phyloP scores from a whole-genome alignment of 2,888 invertebrate species.

The Aleiodes testaceus region DNA sequence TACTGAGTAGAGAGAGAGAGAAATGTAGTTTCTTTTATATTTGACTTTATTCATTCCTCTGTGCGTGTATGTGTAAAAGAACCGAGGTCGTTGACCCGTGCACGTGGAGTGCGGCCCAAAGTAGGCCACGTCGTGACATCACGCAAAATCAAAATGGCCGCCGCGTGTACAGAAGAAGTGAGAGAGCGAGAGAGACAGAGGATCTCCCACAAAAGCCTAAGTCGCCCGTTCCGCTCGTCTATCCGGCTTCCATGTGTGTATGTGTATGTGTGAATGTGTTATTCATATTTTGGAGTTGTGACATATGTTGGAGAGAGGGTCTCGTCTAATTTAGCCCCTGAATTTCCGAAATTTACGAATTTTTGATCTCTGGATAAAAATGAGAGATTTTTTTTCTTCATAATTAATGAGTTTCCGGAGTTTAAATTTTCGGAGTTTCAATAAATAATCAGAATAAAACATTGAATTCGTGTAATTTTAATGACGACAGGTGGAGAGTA shows the following conservation, averaged over 20 bases:
- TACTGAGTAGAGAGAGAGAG: slow-evolving; percentile 10
- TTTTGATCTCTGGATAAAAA: not conserved
- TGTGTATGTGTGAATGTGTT: not conserved
- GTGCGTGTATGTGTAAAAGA: slow-evolving; percentile 22
- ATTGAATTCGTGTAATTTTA: not conserved
- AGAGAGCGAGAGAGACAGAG: slow-evolving; percentile 25
- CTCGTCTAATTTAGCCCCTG: slow-evolving; percentile 1
- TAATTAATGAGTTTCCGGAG: not conserved
- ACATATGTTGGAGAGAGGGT: not conserved
- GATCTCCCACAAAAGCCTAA: slow-evolving; percentile 34
- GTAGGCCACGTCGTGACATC: slow-evolving; percentile 71
- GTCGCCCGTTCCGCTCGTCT: slow-evolving; percentile 21
- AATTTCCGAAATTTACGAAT: not conserved
- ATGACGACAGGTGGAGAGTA: slow-evolving; percentile 20
- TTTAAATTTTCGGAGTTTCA: not conserved
- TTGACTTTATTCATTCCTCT: slow-evolving; percentile 1
- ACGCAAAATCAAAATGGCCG: slow-evolving; percentile 69
- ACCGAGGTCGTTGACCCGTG: slow-evolving; percentile 66
- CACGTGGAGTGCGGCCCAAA: slow-evolving; percentile 67
- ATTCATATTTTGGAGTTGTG: slow-evolving; percentile 39
- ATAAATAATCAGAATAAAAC: not conserved
- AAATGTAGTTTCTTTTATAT: slow-evolving; percentile 20
- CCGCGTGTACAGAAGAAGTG: slow-evolving; percentile 31
- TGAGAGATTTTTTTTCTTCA: not conserved
- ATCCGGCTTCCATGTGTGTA: slow-evolving; percentile 25